Conservation (phyloP, 2,888 invertebrate genomes). For the Brachylomia viminalis region DNA sequence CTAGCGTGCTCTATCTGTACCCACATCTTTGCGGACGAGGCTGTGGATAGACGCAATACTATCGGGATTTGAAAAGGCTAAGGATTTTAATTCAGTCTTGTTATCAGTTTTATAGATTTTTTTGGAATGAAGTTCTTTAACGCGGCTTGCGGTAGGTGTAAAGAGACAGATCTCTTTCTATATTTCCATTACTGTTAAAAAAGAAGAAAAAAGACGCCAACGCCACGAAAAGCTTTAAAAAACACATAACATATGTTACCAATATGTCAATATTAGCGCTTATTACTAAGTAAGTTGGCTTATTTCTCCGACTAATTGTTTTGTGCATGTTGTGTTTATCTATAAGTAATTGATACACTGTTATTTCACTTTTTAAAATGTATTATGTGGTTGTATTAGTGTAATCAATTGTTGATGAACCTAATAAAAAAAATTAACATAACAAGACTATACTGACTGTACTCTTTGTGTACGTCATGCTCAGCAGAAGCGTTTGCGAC, state of each 20-base stretch:
- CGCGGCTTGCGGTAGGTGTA: neutral
- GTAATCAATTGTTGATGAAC: fast-evolving
- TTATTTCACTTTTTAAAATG: no score
- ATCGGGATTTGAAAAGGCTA: constrained; percentile 5
- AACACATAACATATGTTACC: neutral
- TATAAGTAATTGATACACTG: no score
- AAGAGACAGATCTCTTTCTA: no score
- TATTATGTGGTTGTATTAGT: no score
- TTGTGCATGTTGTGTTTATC: no score
- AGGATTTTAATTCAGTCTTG: constrained; percentile 6
- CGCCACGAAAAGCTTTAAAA: neutral
- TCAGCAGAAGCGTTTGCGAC: neutral
- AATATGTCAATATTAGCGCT: no score
- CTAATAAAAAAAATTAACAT: no score
- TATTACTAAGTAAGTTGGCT: no score
- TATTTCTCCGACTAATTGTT: no score
- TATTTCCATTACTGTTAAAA: neutral
- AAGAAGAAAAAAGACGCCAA: no score
- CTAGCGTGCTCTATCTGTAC: constrained; percentile 33
- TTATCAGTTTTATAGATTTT: neutral
- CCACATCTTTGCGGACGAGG: constrained; percentile 36
- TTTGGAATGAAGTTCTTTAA: neutral
- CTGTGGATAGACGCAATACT: constrained; percentile 31
- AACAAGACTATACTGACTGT: no score
- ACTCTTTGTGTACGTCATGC: no score